Evolutionary conservation across 1,140 invertebrate genomes (phyloP).

Genomic region (Drosophila ananassae): DNA sequence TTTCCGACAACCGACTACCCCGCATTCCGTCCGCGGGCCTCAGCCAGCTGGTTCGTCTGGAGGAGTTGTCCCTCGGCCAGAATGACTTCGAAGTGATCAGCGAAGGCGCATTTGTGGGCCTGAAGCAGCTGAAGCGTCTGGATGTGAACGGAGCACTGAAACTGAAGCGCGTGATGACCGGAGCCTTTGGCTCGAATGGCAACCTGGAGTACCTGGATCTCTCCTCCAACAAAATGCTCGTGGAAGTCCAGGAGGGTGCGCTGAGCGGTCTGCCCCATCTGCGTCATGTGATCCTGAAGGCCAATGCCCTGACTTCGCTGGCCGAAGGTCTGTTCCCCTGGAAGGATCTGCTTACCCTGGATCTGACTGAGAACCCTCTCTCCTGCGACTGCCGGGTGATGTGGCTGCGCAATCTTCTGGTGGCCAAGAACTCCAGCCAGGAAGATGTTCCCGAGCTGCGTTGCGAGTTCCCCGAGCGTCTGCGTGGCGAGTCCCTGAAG

Average conservation of each 20-base stretch:
- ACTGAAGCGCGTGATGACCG: conserved; percentile 89
- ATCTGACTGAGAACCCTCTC: conserved; percentile 92
- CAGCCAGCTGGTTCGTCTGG: conserved; percentile 88
- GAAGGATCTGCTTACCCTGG: conserved; percentile 90
- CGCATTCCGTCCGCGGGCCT: conserved; percentile 91
- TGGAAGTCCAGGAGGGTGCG: conserved; percentile 90
- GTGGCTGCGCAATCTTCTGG: conserved; percentile 91
- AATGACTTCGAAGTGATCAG: conserved; percentile 90
- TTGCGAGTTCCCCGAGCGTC: conserved; percentile 89
- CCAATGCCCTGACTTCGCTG: conserved; percentile 90
- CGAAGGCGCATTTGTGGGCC: conserved; percentile 90
- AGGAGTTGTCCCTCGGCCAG: conserved; percentile 92
- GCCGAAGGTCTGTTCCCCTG: conserved; percentile 91
- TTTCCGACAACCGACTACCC: conserved; percentile 91
- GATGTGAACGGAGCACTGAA: conserved; percentile 91
- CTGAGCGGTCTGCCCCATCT: conserved; percentile 91
- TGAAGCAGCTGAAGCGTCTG: conserved; percentile 90
- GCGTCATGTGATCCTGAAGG: conserved; percentile 89
- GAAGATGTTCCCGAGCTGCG: conserved; percentile 85
- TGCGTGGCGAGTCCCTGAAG: conserved; percentile 89
- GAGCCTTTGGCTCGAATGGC: conserved; percentile 91
- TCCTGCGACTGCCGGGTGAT: conserved; percentile 91
- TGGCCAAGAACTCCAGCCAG: conserved; percentile 88
- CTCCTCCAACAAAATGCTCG: conserved; percentile 90
- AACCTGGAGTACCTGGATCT: conserved; percentile 92